phyloP scores from a whole-genome alignment of 1,140 invertebrate genomes.

The Anastrepha ludens region DNA sequence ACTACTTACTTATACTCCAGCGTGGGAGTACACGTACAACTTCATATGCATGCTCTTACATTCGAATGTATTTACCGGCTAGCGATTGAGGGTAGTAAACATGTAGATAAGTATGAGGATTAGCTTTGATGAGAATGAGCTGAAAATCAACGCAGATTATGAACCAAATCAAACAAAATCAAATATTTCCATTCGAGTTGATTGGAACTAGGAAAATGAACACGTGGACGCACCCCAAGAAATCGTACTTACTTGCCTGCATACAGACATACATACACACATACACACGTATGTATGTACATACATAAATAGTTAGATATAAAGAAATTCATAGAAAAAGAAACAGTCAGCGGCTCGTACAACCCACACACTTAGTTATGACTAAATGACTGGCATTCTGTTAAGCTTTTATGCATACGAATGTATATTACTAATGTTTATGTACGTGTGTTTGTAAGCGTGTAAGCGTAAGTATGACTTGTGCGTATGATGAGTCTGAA shows the following conservation, averaged over 20 bases:
- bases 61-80: not conserved
- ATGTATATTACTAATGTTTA: not conserved
- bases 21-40: not conserved
- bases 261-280: not conserved
- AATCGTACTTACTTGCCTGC: not conserved
- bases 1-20: not conserved
- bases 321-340: constrained; percentile 20
- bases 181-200: constrained; percentile 46
- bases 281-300: not conserved
- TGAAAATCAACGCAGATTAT: constrained; percentile 51
- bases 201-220: not conserved
- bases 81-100: not conserved
- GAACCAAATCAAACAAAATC: constrained; percentile 48
- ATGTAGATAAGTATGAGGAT: constrained; percentile 40
- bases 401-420: not conserved
- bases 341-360: not conserved
- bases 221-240: not conserved
- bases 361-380: constrained; percentile 30
- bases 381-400: constrained; percentile 30
- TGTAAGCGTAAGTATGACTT: not conserved
- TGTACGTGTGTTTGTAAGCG: not conserved
- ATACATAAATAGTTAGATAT: no score
- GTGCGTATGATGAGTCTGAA: constrained; percentile 47
- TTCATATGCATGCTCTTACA: not conserved
- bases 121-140: constrained; percentile 39